phyloP scores from a whole-genome alignment of 2,888 invertebrate species.

The Drosophila emarginata region DNA sequence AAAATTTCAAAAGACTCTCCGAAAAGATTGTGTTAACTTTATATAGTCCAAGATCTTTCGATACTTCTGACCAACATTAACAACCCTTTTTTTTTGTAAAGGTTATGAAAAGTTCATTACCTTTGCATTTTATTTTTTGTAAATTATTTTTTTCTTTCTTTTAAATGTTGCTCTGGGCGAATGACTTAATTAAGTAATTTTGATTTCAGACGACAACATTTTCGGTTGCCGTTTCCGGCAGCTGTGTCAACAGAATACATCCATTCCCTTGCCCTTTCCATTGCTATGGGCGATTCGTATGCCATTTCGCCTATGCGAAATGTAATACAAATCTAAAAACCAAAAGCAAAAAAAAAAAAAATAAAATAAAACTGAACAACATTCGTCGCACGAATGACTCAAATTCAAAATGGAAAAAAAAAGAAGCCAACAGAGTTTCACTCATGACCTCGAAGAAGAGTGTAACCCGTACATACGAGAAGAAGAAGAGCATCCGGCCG shows the following conservation, averaged over 20 bases:
- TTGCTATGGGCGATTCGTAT: not conserved
- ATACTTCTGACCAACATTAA: not conserved
- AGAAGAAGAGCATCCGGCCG: conserved; percentile 1
- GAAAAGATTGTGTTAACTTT: too few species aligned
- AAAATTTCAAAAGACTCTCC: too few species aligned
- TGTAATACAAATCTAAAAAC: conserved; percentile 4
- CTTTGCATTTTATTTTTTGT: not conserved
- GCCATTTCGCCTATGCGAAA: conserved; percentile 5
- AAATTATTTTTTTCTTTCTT: not conserved
- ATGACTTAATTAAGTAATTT: conserved; percentile 9
- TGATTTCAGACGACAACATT: conserved; percentile 4
- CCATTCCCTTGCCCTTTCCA: not conserved
- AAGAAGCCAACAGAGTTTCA: conserved; percentile 1
- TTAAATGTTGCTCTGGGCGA: not conserved
- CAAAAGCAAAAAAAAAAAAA: not conserved
- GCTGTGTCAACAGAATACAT: conserved; percentile 21
- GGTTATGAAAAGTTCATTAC: too few species aligned
- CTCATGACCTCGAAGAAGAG: conserved; percentile 2
- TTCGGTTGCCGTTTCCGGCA: conserved; percentile 37
- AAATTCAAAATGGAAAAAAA: not conserved
- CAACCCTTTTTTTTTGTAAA: not conserved
- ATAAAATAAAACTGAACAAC: not conserved
- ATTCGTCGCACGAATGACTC: conserved; percentile 7
- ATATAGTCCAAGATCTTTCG: too few species aligned
- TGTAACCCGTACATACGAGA: not conserved